These are phyloP conservation scores for Cromileptes altivelis DNA, from an alignment of 2,113 vertebrate genomes.

Conservation along the genomic window DNA sequence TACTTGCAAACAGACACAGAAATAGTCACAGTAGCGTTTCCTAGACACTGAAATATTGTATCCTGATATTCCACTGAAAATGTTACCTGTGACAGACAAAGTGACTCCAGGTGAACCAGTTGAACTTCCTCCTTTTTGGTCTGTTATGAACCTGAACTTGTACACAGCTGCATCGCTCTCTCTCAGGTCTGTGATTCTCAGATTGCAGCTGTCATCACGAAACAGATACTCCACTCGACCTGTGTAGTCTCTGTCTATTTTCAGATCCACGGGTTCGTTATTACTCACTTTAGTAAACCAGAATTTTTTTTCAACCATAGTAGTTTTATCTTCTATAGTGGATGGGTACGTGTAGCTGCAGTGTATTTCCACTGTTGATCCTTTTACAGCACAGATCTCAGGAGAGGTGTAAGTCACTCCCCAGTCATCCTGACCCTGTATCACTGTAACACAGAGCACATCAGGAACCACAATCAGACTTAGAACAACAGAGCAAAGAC, in stretches of 20 bases:
- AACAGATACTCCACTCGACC: not conserved
- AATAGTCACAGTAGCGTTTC: not conserved
- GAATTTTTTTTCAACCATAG: accelerated
- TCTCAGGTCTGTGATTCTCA: conserved; percentile 37
- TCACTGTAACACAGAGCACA: conserved; percentile 5
- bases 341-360: conserved; percentile 1
- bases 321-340: accelerated
- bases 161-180: conserved; percentile 44
- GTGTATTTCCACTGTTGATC: conserved; percentile 10
- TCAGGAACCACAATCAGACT: not conserved
- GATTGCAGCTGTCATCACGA: not conserved
- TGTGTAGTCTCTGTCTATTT: not conserved
- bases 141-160: conserved; percentile 30
- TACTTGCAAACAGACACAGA: not conserved
- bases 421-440: not conserved
- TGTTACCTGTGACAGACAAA: conserved; percentile 41
- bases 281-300: conserved; percentile 12
- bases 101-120: not conserved
- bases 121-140: accelerated
- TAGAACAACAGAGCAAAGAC: not conserved
- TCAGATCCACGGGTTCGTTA: not conserved
- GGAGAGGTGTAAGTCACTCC: not conserved
- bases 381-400: conserved; percentile 17
- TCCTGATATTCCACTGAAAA: not conserved
- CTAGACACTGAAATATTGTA: not conserved